A percentile compares a stretch with the other conserved stretches of the same genome.
These are phyloP conservation scores for Zygogramma bicolorata DNA, from an alignment of 2,888 invertebrate genomes.

Conservation along the genomic window DNA sequence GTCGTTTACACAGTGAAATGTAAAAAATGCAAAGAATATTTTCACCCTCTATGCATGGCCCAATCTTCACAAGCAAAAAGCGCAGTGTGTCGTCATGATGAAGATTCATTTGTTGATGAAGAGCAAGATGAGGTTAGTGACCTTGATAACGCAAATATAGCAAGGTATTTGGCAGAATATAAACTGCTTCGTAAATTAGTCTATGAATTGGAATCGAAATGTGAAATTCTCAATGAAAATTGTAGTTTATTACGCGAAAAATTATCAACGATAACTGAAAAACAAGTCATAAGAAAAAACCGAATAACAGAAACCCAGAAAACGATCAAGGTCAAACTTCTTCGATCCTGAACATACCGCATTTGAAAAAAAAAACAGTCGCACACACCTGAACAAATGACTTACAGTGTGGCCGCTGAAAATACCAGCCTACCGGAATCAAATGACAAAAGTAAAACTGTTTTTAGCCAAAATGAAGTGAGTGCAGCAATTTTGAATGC, in stretches of 20 bases:
- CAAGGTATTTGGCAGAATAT: neutral
- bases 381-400: too few relatives aligned
- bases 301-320: neutral
- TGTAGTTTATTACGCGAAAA: neutral
- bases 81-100: neutral
- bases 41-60: neutral
- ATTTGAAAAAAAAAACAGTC: too few relatives aligned
- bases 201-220: neutral
- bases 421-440: too few relatives aligned
- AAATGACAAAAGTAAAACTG: too few relatives aligned
- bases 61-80: neutral
- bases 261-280: neutral
- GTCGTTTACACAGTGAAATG: too few relatives aligned
- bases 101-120: neutral
- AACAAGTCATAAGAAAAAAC: neutral
- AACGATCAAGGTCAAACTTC: neutral
- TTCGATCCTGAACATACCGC: neutral
- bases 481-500: neutral
- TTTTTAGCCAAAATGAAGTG: neutral
- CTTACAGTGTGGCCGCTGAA: too few relatives aligned
- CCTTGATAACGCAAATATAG: neutral
- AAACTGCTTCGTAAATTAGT: neutral
- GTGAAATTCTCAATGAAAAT: too few relatives aligned
- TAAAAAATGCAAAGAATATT: too few relatives aligned
- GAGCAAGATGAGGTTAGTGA: neutral